phyloP scores from a whole-genome alignment of 2,113 vertebrate genomes.

The Gobiocypris rarus region DNA sequence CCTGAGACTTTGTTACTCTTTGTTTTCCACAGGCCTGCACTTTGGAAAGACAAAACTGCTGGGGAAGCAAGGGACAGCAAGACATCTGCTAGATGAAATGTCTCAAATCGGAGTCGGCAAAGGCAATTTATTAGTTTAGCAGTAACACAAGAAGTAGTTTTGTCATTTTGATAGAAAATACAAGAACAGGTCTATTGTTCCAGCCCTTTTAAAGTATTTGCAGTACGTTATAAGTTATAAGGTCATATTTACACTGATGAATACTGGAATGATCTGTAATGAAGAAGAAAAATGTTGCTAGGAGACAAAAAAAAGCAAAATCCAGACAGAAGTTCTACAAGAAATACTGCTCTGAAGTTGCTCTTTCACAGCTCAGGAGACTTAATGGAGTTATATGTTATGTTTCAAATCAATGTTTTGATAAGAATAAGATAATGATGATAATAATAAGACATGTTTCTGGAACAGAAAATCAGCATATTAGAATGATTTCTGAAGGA shows the following conservation, averaged over 20 bases:
- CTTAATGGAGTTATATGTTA: background rate
- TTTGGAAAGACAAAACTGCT: conserved; percentile 21
- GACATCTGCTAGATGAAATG: conserved; percentile 30
- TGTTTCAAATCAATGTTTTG: background rate
- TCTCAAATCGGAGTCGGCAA: conserved; percentile 4
- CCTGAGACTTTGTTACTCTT: conserved; percentile 36
- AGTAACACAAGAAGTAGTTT: conserved; percentile 2
- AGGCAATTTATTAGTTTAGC: conserved; percentile 3
- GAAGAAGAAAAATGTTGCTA: conserved; percentile 1
- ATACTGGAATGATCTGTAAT: background rate
- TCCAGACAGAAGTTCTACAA: background rate
- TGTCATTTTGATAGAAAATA: background rate
- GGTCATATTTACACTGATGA: background rate
- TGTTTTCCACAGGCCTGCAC: conserved; percentile 32
- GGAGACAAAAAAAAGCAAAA: background rate
- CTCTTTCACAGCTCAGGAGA: background rate
- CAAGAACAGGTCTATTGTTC: background rate
- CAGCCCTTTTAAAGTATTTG: background rate
- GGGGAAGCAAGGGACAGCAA: conserved; percentile 11
- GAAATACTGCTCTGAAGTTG: background rate
- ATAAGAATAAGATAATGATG: background rate
- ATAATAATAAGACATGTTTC: too few relatives aligned
- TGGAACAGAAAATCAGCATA: too few relatives aligned
- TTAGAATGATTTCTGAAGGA: background rate
- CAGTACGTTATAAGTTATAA: background rate